These are phyloP conservation scores for Bombycilla garrulus DNA, from an alignment of 2,113 vertebrate genomes.

Conservation along the genomic window DNA sequence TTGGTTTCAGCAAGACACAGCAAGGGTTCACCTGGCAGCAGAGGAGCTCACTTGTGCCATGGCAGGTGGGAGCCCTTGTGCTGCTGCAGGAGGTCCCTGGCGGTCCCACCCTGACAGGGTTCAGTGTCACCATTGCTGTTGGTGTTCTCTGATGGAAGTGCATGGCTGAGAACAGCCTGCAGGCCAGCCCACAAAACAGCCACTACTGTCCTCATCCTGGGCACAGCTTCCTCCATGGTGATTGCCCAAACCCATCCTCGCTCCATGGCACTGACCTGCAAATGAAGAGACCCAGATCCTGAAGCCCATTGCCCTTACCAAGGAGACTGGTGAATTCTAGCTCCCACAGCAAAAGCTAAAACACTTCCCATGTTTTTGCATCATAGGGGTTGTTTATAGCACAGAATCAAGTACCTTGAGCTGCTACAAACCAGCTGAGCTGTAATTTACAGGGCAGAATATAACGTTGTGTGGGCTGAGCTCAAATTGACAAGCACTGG, in stretches of 20 bases:
- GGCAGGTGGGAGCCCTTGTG: fast-evolving
- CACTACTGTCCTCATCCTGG: not conserved
- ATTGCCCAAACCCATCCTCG: not conserved
- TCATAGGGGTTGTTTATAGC: not conserved
- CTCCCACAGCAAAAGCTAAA: not conserved
- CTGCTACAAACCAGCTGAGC: conserved; percentile 25
- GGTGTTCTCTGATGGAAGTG: not conserved
- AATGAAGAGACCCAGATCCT: not conserved
- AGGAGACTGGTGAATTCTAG: not conserved
- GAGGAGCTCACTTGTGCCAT: fast-evolving
- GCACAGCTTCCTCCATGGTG: not conserved
- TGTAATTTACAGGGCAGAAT: conserved; percentile 57
- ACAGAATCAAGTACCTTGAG: not conserved
- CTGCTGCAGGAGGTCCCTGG: not conserved
- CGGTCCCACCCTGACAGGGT: not conserved
- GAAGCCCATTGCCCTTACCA: not conserved
- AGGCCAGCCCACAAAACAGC: not conserved
- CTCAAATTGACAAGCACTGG: conserved; percentile 4
- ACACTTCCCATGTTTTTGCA: not conserved
- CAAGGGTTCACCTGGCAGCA: not conserved
- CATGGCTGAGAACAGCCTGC: not conserved
- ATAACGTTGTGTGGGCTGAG: conserved; percentile 21
- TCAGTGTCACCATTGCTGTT: not conserved
- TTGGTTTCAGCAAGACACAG: not conserved
- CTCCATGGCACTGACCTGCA: not conserved